Evolutionary conservation across 2,888 invertebrate genomes (phyloP).

Genomic region (Apamea anceps): DNA sequence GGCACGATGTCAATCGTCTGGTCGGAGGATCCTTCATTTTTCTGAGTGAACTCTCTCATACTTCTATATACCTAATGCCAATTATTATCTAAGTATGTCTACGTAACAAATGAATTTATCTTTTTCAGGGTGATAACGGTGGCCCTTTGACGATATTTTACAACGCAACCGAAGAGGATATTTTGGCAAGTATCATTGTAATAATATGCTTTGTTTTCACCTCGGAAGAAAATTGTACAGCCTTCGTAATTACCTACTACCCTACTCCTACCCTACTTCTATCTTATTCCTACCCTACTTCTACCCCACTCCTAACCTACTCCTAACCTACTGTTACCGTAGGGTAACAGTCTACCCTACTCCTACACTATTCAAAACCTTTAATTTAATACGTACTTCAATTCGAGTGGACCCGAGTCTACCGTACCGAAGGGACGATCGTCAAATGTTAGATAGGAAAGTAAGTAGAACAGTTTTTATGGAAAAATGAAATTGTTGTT

Average conservation of each 20-base stretch:
- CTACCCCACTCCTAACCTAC: no score
- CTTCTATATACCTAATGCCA: neutral
- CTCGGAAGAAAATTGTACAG: neutral
- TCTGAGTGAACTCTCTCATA: neutral
- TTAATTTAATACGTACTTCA: no score
- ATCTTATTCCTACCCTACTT: no score
- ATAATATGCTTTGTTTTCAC: neutral
- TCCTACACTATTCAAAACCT: no score
- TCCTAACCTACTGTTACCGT: no score
- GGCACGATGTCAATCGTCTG: neutral
- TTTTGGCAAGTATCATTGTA: slow-evolving; percentile 77
- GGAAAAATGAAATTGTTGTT: no score
- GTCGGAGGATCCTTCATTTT: neutral
- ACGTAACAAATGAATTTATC: neutral
- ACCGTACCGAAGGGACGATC: no score
- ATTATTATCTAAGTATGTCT: neutral
- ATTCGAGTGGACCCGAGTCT: no score
- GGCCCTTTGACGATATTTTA: slow-evolving; percentile 84
- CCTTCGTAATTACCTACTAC: neutral
- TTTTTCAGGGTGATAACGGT: slow-evolving; percentile 86
- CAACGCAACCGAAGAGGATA: slow-evolving; percentile 79
- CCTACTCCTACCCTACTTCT: no score
- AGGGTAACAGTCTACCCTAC: no score
- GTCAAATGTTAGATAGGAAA: no score
- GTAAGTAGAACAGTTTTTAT: no score